phyloP scores from a whole-genome alignment of 1,140 invertebrate genomes.

The Sinonovacula constricta region DNA sequence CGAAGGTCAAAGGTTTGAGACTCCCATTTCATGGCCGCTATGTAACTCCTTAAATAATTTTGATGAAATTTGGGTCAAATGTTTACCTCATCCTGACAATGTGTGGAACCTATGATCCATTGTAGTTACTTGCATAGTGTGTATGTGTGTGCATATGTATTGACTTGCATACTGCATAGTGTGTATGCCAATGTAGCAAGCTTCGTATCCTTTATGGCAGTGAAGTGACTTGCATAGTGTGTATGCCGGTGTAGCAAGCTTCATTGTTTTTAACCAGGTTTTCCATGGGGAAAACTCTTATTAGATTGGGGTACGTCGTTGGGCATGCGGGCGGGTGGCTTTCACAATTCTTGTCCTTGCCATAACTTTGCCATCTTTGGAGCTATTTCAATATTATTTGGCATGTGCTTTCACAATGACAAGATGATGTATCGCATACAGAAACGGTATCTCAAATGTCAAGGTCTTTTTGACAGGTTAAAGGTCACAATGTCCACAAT shows the following conservation, averaged over 20 bases:
- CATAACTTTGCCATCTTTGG: too few relatives aligned
- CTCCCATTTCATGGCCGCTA: too few relatives aligned
- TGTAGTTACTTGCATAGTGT: constrained; percentile 26
- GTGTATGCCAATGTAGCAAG: too few relatives aligned
- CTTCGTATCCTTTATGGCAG: too few relatives aligned
- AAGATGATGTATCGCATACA: too few relatives aligned
- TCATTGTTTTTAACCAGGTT: too few relatives aligned
- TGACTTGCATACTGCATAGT: constrained; percentile 24
- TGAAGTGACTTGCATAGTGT: constrained; percentile 13
- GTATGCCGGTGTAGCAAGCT: not conserved
- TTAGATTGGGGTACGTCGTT: too few relatives aligned
- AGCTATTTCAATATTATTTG: constrained; percentile 17
- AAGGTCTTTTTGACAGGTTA: constrained; percentile 12
- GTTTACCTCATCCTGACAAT: not conserved
- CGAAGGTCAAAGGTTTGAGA: constrained; percentile 20
- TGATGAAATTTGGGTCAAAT: constrained; percentile 25
- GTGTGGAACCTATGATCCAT: constrained; percentile 13
- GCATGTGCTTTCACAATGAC: constrained; percentile 18
- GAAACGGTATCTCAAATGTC: constrained; percentile 9
- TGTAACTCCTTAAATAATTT: constrained; percentile 19
- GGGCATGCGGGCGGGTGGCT: too few relatives aligned
- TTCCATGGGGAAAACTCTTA: too few relatives aligned
- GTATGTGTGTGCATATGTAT: constrained; percentile 26
- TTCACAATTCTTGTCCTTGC: too few relatives aligned
- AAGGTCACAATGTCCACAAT: too few relatives aligned